Base-by-base conservation (phyloP, 37 sponge, comb jelly and placozoan species). In the Spongilla lacustris region DNA sequence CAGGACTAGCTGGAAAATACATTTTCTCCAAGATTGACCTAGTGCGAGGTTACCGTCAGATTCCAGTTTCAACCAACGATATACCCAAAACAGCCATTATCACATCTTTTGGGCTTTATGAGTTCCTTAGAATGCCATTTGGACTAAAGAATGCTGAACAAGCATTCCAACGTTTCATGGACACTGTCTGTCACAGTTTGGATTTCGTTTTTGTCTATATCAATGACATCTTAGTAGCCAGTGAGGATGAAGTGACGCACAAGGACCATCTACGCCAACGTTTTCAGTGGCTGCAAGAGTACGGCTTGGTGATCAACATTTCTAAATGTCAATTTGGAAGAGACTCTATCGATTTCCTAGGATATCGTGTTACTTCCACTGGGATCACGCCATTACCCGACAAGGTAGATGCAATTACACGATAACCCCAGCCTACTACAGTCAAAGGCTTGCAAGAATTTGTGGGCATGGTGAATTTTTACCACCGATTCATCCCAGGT, bases 391-490 rank as follows among this genome's bases (percentile, higher is more conserved):
- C 86, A 70, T 58, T 86, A 2, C 75, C 81, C 0, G 31, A 35
- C 66, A 78, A 79, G 37, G 86, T 86, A 13, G 23, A 67, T 22
- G 69, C 69, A 0, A 81, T 87, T 29, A 81, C 76, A 23, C 38
- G 74, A 37, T 89, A 83, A 25, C 78, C 84, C 30, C 75, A 74
- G 41, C 83, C 83, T 2, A 71, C 73, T 4, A 75, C 90, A 6
- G 81, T 79, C 14, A 75, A 75, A 8, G 24, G 84, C n/a, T 80
- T 91, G 6, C 78, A 76, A 17, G 50, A 66, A 24, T 91, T 91
- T 75, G 9, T 91, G 0, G 87, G 84, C 5, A 80, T 91, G 2
- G 82, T 91, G 22, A 91, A 85, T 71, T 91, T 86, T 70, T 91
- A 86, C 74, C 91, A 86, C 34, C 83, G 74, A 0, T 91, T 90